Evolutionary conservation across 2,888 invertebrate genomes (phyloP).

Genomic region (Trilocha varians): DNA sequence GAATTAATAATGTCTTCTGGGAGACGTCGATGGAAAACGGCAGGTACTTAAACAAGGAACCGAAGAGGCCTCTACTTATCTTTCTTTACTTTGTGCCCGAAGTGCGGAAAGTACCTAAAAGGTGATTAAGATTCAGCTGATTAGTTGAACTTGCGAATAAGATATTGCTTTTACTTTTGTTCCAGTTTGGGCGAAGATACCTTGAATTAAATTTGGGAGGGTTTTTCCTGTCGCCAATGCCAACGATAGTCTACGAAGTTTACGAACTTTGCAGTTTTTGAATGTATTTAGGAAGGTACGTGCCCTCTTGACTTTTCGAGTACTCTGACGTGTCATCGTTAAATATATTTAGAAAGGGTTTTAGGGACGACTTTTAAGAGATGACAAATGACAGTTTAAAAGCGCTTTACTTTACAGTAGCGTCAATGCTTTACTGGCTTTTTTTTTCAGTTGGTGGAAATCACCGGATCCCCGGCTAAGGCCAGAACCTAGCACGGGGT

Average conservation of each 20-base stretch:
- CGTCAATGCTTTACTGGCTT: no score
- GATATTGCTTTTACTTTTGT: slow-evolving; percentile 28
- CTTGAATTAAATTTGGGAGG: slow-evolving; percentile 5
- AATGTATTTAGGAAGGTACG: no score
- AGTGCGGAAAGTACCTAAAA: slow-evolving; percentile 28
- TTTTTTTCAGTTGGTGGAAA: no score
- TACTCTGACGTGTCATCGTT: no score
- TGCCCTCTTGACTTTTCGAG: no score
- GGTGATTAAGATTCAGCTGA: slow-evolving; percentile 42
- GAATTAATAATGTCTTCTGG: slow-evolving; percentile 31
- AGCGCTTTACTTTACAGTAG: no score
- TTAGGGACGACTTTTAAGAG: no score
- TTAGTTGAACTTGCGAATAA: slow-evolving; percentile 34
- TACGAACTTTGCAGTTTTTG: neutral
- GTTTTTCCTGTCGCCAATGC: slow-evolving; percentile 5
- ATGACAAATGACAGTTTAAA: no score
- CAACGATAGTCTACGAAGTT: neutral
- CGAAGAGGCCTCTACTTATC: slow-evolving; percentile 28
- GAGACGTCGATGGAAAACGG: slow-evolving; percentile 21
- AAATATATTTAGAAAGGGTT: no score
- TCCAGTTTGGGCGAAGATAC: slow-evolving; percentile 6
- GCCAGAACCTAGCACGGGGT: no score
- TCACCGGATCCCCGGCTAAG: no score
- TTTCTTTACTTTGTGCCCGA: slow-evolving; percentile 28
- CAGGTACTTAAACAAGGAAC: slow-evolving; percentile 23